Conservation (phyloP, 2,113 vertebrate species). For the Conger conger region DNA sequence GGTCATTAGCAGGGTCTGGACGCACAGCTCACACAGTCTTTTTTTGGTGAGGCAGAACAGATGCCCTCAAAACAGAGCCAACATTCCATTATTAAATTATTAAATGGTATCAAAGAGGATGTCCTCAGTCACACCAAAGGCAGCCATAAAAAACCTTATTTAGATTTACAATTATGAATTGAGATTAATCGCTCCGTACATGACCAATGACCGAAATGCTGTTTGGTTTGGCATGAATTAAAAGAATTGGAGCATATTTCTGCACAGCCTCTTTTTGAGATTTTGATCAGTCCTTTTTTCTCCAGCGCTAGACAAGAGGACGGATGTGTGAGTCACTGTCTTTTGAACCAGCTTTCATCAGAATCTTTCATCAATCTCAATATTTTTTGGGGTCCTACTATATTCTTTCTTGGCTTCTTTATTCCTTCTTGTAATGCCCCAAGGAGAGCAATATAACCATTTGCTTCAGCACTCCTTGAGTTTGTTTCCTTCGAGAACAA, state of each 20-base stretch:
- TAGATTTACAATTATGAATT: too few relatives aligned
- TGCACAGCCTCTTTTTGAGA: too few relatives aligned
- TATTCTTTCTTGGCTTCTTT: neutral
- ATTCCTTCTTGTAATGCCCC: neutral
- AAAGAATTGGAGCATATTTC: too few relatives aligned
- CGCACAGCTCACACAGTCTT: slow-evolving; percentile 55
- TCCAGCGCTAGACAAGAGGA: too few relatives aligned
- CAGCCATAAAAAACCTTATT: neutral
- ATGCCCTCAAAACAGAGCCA: slow-evolving; percentile 65
- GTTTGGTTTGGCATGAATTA: too few relatives aligned
- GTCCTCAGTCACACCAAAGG: neutral
- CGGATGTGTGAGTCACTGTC: too few relatives aligned
- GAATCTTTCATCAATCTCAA: too few relatives aligned
- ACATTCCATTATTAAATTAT: slow-evolving; percentile 47
- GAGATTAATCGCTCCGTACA: too few relatives aligned
- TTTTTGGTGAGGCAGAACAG: slow-evolving; percentile 68
- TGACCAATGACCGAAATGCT: too few relatives aligned
- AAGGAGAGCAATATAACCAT: neutral
- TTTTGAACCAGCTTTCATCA: too few relatives aligned
- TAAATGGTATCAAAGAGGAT: neutral
- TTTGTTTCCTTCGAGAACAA: neutral
- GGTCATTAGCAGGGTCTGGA: slow-evolving; percentile 62
- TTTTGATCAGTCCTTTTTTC: too few relatives aligned
- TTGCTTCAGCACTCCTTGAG: neutral
- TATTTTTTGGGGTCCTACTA: too few relatives aligned